Base-by-base conservation (phyloP, 1,140 invertebrate species). In the Monochamus saltuarius region DNA sequence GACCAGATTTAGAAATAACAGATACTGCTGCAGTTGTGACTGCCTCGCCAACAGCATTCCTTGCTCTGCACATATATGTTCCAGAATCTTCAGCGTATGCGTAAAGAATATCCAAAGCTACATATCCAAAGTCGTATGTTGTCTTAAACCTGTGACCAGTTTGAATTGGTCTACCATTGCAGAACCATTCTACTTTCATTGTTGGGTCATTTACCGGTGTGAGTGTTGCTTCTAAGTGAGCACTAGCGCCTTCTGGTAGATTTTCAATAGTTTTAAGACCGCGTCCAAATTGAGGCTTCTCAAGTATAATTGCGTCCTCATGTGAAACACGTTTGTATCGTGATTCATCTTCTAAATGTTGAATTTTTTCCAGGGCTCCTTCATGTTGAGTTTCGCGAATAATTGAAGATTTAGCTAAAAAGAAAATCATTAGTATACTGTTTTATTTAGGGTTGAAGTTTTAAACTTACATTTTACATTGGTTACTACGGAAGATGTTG, bases 321-420 rank as follows among this genome's bases (percentile, higher is more conserved):
- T 82, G 81, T 13, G 82, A 77, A 22, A 84, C 82, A 36, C 87
- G 83, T 71, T 86, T 89, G 71, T 88, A 89, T 53, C 89, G 85
- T 16, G 89, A 90, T 52, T 89, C 88, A 77, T 92, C 91, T 78
- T 98, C 95, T 54, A 98, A 81, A 71, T 94, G 89, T 71, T 92
- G 89, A 64, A 98, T 94, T 76, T 95, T 95, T 64, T 92, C 86
- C 62, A 95, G 78, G 39, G 95, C 94, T 74, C 92, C 92, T 75
- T 97, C 93, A 67, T 99, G 93, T 80, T 98, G 95, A 10, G 94
- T 94, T 49, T 98, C 96, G 62, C 88, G 84, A 66, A 97, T 95
- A 62, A 98, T 93, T 0, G 86, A 89, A 60, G 90, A 86, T 57
- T 89, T 90, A 61, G 90, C 90, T 91, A 72, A 59, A 76, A 74